phyloP scores from a whole-genome alignment of 2,113 vertebrate species.

The Pionites leucogaster region DNA sequence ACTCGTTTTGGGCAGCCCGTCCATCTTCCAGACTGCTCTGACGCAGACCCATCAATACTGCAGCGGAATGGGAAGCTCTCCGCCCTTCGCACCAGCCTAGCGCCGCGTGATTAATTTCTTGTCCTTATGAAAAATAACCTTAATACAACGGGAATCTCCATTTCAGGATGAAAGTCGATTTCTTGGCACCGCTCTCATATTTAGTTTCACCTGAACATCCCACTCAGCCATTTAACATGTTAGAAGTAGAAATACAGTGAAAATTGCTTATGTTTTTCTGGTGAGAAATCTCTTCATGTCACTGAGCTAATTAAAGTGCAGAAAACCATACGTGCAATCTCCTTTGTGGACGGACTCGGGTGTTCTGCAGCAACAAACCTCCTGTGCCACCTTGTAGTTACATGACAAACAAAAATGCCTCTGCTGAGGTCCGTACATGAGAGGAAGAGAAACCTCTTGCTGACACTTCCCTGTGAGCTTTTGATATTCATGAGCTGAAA shows the following conservation, averaged over 20 bases:
- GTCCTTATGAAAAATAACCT: neutral
- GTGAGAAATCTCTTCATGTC: neutral
- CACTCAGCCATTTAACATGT: neutral
- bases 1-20: neutral
- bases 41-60: neutral
- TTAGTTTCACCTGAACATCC: neutral
- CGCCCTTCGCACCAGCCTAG: neutral
- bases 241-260: neutral
- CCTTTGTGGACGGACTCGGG: fast-evolving
- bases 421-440: neutral
- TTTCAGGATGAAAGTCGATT: neutral
- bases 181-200: neutral
- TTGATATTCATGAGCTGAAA: neutral
- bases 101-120: neutral
- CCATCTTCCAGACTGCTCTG: neutral
- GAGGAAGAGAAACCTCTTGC: neutral
- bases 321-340: neutral
- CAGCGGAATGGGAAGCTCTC: neutral
- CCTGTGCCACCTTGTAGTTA: neutral
- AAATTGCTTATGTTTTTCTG: neutral
- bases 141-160: neutral
- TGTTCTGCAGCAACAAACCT: neutral
- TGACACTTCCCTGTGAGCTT: neutral
- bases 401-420: neutral
- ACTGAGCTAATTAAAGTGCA: neutral